phyloP scores from a whole-genome alignment of 2,888 invertebrate genomes.

The Melipona beecheii region DNA sequence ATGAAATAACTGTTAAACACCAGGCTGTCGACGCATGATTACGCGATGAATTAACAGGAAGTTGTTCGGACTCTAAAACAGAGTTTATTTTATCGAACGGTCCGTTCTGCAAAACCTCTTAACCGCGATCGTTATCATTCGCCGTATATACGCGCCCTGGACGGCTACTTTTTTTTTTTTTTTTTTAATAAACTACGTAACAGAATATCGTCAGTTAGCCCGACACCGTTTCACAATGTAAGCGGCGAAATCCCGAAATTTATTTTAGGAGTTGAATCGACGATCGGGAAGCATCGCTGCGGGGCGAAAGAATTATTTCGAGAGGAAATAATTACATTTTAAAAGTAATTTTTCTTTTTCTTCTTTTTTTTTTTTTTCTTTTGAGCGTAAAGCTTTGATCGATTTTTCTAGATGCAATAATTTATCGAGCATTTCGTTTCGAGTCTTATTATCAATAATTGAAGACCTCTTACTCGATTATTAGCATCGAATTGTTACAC shows the following conservation, averaged over 20 bases:
- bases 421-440: no score
- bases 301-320: not conserved
- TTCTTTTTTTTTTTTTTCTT: no score
- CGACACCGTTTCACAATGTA: not conserved
- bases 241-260: constrained; percentile 8
- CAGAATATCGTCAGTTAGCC: constrained; percentile 2
- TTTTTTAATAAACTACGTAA: constrained; percentile 10
- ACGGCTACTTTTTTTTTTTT: constrained; percentile 17
- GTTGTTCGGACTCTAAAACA: constrained; percentile 32
- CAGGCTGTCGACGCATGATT: constrained; percentile 29
- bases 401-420: not conserved
- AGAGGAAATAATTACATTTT: not conserved
- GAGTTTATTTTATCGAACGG: constrained; percentile 53
- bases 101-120: constrained; percentile 48
- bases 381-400: not conserved
- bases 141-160: constrained; percentile 28
- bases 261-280: constrained; percentile 13
- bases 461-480: no score
- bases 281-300: not conserved
- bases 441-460: no score
- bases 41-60: constrained; percentile 43
- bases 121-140: constrained; percentile 53
- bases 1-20: constrained; percentile 32
- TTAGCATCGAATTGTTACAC: no score
- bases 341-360: not conserved